Conservation (phyloP, 30 jellyfish, hydroid and myxozoan genomes). For the Cassiopea andromeda region DNA sequence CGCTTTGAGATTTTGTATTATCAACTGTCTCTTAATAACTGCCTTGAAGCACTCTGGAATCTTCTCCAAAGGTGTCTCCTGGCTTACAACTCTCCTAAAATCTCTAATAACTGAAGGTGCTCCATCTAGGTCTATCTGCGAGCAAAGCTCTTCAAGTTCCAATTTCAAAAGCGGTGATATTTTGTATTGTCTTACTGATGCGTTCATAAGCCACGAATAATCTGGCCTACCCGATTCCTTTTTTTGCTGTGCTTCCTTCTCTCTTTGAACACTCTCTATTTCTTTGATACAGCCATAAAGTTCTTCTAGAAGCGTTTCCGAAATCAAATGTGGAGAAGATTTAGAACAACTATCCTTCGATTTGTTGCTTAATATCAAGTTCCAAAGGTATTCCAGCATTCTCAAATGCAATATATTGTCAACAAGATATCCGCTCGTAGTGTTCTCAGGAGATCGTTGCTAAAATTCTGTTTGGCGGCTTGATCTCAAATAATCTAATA, state of each 20-base stretch:
- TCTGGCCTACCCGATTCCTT: conserved; percentile 70
- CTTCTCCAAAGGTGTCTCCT: conserved; percentile 42
- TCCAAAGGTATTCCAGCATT: conserved; percentile 68
- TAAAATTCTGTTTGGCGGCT: neutral
- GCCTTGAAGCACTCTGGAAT: conserved; percentile 51
- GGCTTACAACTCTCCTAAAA: conserved; percentile 54
- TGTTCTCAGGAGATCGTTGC: neutral
- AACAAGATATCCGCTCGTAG: neutral
- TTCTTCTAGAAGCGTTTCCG: conserved; percentile 67
- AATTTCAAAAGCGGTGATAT: conserved; percentile 33
- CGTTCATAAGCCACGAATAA: conserved; percentile 67
- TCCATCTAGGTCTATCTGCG: conserved; percentile 48
- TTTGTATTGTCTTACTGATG: conserved; percentile 43
- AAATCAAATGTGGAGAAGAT: conserved; percentile 26
- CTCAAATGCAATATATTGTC: neutral
- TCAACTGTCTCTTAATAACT: conserved; percentile 52
- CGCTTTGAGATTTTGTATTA: conserved; percentile 21
- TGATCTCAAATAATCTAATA: too few relatives aligned
- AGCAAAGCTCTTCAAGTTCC: conserved; percentile 62
- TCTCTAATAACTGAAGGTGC: conserved; percentile 46
- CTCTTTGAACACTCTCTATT: conserved; percentile 29
- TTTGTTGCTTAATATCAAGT: conserved; percentile 8
- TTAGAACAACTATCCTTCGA: conserved; percentile 14
- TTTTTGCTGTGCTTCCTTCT: conserved; percentile 51
- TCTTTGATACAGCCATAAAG: conserved; percentile 53